Evolutionary conservation across 2,888 invertebrate species (phyloP).

Genomic region (Tiphia femorata): DNA sequence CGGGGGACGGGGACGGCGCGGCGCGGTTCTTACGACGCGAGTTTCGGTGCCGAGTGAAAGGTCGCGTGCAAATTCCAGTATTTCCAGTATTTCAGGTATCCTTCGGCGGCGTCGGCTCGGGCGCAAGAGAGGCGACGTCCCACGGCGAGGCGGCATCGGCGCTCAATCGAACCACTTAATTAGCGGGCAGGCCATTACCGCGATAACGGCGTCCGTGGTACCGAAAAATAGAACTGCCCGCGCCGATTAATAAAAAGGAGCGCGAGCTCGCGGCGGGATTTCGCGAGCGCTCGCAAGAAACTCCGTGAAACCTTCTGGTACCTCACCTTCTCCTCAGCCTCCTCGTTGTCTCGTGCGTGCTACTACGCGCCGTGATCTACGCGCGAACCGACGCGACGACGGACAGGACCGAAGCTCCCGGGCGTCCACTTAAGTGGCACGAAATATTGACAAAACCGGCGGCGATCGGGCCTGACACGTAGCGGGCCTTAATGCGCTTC

Average conservation of each 20-base stretch:
- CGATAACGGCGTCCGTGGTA: conserved; percentile 11
- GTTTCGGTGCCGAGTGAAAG: conserved; percentile 10
- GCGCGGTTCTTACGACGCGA: conserved; percentile 2
- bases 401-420: too few relatives aligned
- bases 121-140: conserved; percentile 11
- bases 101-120: conserved; percentile 1
- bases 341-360: too few relatives aligned
- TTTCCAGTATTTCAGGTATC: conserved; percentile 33
- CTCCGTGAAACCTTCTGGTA: too few relatives aligned
- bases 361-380: too few relatives aligned
- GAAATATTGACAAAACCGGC: background rate
- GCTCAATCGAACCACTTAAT: conserved; percentile 29
- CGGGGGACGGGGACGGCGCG: background rate
- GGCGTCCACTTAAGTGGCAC: conserved; percentile 1
- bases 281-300: too few relatives aligned
- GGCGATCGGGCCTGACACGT: background rate
- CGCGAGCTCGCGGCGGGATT: conserved; percentile 8
- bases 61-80: conserved; percentile 29
- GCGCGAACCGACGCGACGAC: too few relatives aligned
- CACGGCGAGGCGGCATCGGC: conserved; percentile 6
- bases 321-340: too few relatives aligned
- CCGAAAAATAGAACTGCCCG: conserved; percentile 13
- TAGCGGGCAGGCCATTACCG: conserved; percentile 20
- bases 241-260: conserved; percentile 20
- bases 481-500: background rate